Evolutionary conservation across 2,797 vertebrate genomes (phyloP).

Genomic region (Hemibagrus guttatus): DNA sequence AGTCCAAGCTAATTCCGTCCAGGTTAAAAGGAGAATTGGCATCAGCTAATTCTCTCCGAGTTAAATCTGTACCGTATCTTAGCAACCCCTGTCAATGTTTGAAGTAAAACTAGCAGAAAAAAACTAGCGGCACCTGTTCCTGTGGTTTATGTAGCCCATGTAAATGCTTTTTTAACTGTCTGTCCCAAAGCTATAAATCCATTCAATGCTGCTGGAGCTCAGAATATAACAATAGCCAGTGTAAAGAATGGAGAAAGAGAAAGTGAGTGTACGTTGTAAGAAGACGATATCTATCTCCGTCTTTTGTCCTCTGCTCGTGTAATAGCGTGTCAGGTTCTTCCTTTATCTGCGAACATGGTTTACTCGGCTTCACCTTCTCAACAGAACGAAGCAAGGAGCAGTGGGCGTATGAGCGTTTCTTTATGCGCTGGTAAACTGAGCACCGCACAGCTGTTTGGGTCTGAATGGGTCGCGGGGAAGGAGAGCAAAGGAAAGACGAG

Average conservation of each 20-base stretch:
- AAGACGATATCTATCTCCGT: neutral
- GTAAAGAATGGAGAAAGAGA: neutral
- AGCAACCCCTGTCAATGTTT: neutral
- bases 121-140: neutral
- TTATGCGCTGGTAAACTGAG: constrained; percentile 30
- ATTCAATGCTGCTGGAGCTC: neutral
- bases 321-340: constrained; percentile 32
- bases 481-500: constrained; percentile 5
- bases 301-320: constrained; percentile 10
- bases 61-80: neutral
- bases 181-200: neutral
- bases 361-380: constrained; percentile 17
- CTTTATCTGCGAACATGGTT: constrained; percentile 14
- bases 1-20: neutral
- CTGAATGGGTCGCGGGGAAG: neutral
- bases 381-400: neutral
- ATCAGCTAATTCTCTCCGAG: neutral
- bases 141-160: neutral
- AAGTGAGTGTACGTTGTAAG: neutral
- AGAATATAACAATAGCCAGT: neutral
- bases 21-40: neutral
- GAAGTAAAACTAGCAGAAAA: neutral
- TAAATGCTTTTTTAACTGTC: neutral
- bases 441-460: neutral
- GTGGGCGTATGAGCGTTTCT: constrained; percentile 16